Evolutionary conservation across 2,888 invertebrate genomes (phyloP).

Genomic region (Melitaea athalia): DNA sequence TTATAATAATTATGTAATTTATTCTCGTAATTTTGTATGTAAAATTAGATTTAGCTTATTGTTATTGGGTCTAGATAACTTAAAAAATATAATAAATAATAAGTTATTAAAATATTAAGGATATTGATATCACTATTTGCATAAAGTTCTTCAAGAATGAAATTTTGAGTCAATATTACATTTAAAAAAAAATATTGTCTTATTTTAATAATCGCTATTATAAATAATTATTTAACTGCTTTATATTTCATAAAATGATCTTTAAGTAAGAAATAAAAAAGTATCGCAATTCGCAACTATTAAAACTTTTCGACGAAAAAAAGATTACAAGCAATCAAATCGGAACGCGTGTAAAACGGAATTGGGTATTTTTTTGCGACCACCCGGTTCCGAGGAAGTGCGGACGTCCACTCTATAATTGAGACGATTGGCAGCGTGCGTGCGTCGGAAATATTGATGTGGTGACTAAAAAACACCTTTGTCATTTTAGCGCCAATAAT

Average conservation of each 20-base stretch:
- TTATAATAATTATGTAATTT: too few relatives aligned
- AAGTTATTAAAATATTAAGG: too few relatives aligned
- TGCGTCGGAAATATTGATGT: conserved; percentile 58
- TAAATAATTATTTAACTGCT: not conserved
- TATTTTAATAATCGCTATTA: too few relatives aligned
- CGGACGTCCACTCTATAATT: conserved; percentile 62
- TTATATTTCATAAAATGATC: not conserved
- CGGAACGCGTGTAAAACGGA: conserved; percentile 25
- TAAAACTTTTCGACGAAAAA: conserved; percentile 16
- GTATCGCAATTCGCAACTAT: conserved; percentile 1
- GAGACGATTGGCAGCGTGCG: conserved; percentile 59
- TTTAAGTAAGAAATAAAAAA: not conserved
- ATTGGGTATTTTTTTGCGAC: conserved; percentile 58
- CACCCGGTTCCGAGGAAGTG: conserved; percentile 63
- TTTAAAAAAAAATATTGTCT: too few relatives aligned
- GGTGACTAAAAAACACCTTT: conserved; percentile 50
- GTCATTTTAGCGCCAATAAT: conserved; percentile 51
- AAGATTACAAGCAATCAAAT: conserved; percentile 18
- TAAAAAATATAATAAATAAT: too few relatives aligned
- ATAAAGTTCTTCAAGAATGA: too few relatives aligned
- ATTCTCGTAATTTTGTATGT: too few relatives aligned
- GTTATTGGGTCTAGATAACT: too few relatives aligned
- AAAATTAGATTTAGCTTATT: too few relatives aligned
- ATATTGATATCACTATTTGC: too few relatives aligned
- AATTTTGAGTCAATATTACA: too few relatives aligned